Base-by-base conservation (phyloP, 53 echinoderm and acorn worm genomes). In the Echinarachnius parma region DNA sequence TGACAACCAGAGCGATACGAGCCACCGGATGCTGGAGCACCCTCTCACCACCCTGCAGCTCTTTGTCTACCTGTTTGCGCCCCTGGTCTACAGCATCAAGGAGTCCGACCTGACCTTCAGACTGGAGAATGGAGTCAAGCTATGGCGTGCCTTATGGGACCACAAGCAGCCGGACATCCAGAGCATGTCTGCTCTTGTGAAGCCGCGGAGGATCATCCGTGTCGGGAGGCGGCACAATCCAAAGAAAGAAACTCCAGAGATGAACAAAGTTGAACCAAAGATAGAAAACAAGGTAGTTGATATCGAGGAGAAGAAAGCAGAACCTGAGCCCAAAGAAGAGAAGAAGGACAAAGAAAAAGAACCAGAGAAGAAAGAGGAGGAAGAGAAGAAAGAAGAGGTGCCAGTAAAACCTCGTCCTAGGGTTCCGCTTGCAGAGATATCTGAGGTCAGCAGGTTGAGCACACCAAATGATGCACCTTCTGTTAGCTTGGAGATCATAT, bases 61-160 rank as follows among this genome's bases (percentile, higher is more conserved):
- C 21, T 98, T 98, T 80, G 92, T 98, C 4, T 92, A 92, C 61
- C 80, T 98, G 56, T 98, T 98, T 88, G 98, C 88, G 5, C 98
- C 98, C 0, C 77, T 98, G 20, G 92, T 91, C 42, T 88, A 91
- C 75, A 81, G 83, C 66, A 60, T 98, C 48, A 77, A 82, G 48
- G 92, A 98, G 62, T 85, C 86, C 3, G 98, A 98, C 44, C 60
- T 98, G 56, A 92, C 98, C 10, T 98, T 98, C 62, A 79, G 91
- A 31, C 64, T 98, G 52, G 86, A 71, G 26, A 80, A 58, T 66
- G 98, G 98, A 0, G 29, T 92, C 60, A 91, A 85, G 60, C 67
- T 98, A 13, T 98, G 91, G 98, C 85, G 87, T 39, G 75, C 91
- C 39, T 78, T 92, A 30, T 98, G 98, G 98, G 91, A 92, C 10